Evolutionary conservation across 2,797 vertebrate genomes (phyloP).

Genomic region (Odontamblyopus rebecca): DNA sequence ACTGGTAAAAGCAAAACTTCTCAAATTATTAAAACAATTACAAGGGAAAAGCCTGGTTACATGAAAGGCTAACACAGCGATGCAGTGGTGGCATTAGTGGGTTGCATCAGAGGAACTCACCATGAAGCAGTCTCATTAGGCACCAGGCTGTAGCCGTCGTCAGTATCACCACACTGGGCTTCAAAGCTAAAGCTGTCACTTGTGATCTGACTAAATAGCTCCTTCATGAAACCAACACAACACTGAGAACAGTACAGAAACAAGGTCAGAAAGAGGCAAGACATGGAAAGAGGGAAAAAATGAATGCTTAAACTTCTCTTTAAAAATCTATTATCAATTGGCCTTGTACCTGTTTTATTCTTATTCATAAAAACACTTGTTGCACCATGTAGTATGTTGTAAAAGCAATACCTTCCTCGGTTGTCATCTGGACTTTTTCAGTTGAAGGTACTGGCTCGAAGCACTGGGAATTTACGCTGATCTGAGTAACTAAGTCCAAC

Average conservation of each 20-base stretch:
- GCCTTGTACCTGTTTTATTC: too few species aligned
- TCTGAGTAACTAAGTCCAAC: too few species aligned
- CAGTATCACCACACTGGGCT: slow-evolving; percentile 52
- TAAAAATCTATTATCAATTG: too few species aligned
- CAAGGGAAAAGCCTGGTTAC: slow-evolving; percentile 32
- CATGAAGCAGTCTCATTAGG: slow-evolving; percentile 62
- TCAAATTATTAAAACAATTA: slow-evolving; percentile 18
- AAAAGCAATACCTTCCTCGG: too few species aligned
- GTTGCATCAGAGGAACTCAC: slow-evolving; percentile 55
- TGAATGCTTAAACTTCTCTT: too few species aligned
- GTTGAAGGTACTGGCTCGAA: too few species aligned
- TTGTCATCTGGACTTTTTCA: too few species aligned
- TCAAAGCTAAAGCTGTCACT: slow-evolving; percentile 61
- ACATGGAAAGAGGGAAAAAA: not conserved
- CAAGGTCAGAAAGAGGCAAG: slow-evolving; percentile 27
- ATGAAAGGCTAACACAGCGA: not conserved
- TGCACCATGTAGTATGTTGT: too few species aligned
- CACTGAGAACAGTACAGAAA: slow-evolving; percentile 31
- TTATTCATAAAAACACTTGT: too few species aligned
- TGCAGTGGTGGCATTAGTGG: slow-evolving; percentile 32
- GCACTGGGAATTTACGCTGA: too few species aligned
- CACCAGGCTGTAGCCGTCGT: slow-evolving; percentile 46
- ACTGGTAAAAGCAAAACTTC: slow-evolving; percentile 24
- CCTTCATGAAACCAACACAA: slow-evolving; percentile 52
- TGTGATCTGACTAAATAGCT: slow-evolving; percentile 66